A percentile compares a stretch with the other conserved stretches of the same genome.
Conservation (phyloP, 2,888 invertebrate genomes). For the Eristalis pertinax region DNA sequence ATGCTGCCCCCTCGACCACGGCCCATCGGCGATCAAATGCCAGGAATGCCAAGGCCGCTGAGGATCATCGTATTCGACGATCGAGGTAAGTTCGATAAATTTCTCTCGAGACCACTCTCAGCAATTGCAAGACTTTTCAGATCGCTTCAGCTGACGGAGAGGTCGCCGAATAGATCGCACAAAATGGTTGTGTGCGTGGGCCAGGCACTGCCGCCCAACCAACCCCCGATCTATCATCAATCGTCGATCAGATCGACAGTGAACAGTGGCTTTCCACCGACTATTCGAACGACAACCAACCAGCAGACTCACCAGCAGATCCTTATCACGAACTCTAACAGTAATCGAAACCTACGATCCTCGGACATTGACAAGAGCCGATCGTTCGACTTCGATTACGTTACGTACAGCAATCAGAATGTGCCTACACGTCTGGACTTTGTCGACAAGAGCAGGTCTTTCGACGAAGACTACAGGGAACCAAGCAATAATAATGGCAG, state of each 20-base stretch:
- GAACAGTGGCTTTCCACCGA: conserved; percentile 77
- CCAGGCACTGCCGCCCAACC: conserved; percentile 65
- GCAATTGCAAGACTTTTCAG: conserved; percentile 75
- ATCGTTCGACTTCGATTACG: conserved; percentile 81
- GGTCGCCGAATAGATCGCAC: conserved; percentile 82
- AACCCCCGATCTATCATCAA: conserved; percentile 74
- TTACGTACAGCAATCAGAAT: conserved; percentile 77
- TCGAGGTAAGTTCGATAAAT: conserved; percentile 77
- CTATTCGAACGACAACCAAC: conserved; percentile 76
- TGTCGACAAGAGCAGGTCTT: conserved; percentile 80
- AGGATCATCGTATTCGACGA: conserved; percentile 80
- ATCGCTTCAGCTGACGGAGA: conserved; percentile 85
- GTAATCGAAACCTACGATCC: conserved; percentile 59
- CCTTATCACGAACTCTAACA: conserved; percentile 72
- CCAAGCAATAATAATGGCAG: conserved; percentile 76
- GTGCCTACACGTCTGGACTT: conserved; percentile 78
- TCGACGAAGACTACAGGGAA: conserved; percentile 80
- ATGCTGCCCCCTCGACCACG: conserved; percentile 29
- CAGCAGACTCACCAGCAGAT: conserved; percentile 74
- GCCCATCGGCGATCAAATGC: conserved; percentile 77
- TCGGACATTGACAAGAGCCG: conserved; percentile 80
- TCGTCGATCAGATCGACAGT: conserved; percentile 66
- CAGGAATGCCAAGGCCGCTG: conserved; percentile 77
- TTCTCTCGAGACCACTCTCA: conserved; percentile 3
- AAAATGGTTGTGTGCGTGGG: conserved; percentile 79